Conservation (phyloP, 2,113 vertebrate genomes). For the Capricornis sumatraensis region DNA sequence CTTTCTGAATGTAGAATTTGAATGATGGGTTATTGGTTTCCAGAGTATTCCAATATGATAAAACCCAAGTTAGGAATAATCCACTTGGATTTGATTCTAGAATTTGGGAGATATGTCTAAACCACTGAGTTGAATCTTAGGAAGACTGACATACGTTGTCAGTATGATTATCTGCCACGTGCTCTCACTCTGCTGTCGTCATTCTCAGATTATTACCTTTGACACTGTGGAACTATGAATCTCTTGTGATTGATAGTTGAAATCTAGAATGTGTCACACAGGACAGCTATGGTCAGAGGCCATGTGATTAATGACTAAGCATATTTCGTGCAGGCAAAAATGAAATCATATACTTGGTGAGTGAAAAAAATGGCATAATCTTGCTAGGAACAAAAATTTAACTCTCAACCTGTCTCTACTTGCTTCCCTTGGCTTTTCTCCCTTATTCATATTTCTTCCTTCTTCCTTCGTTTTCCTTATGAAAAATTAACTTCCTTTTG, state of each 20-base stretch:
- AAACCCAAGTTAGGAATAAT: not conserved
- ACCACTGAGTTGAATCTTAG: not conserved
- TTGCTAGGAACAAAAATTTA: not conserved
- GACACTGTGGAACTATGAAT: not conserved
- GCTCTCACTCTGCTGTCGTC: not conserved
- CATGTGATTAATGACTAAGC: not conserved
- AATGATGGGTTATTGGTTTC: not conserved
- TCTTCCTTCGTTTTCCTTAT: not conserved
- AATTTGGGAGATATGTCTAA: not conserved
- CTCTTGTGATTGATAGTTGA: not conserved
- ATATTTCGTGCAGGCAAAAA: not conserved
- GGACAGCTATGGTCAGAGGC: not conserved
- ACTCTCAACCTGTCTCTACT: not conserved
- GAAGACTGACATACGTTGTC: not conserved
- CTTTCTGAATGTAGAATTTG: constrained; percentile 1
- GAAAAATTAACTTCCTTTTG: not conserved
- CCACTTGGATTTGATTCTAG: not conserved
- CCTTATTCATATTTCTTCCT: not conserved
- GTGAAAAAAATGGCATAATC: not conserved
- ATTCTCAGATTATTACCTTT: not conserved
- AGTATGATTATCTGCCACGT: not conserved
- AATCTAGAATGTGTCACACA: not conserved
- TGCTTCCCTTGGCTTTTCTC: not conserved
- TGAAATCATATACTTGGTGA: not conserved
- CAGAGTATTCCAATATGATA: not conserved